Evolutionary conservation across 2,113 vertebrate species (phyloP), one percentile per base, ranked within the genome.

Genomic region (Oryzias melastigma): DNA sequence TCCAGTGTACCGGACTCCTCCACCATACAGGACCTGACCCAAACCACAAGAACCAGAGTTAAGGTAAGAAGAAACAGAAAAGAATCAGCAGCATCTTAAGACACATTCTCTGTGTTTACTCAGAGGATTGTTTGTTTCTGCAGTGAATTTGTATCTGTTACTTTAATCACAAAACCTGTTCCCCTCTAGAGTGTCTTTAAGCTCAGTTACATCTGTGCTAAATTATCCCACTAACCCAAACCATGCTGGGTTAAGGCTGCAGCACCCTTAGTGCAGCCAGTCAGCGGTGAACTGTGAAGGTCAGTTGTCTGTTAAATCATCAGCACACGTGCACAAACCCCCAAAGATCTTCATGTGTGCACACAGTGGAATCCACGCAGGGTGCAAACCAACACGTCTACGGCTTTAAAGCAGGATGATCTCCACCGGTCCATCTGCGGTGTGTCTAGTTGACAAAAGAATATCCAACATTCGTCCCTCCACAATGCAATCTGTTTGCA

Each of bases 1-100:
- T 99, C 97, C 27, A 99, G 89, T 0, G 97, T 98, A 75, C 97
- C 97, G 0, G 97, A 99, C 52, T 99, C 97, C 71, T 99, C 97
- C 74, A 99, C 97, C 97, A 99, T 99, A 68, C 97, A 99, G 1
- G 97, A 99, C 91, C 97, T 99, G 84, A 48, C 17, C 50, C 35
- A 35, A n/a, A 17, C 52, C 87, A 91, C 20, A 91, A 43, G 90
- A 15, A 58, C 3, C 3, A 3, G 52, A 6, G 15, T 79, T 53
- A 35, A 1, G 6, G 10, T 35, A 35, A 35, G 0, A 12, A 35
- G 0, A 29, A 29, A 29, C 5, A 69, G 56, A 60, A 7, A 55
- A 58, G n/a, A 17, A 16, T 3, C 12, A 12, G 49, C 41, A 45
- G 54, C 35, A 2, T 35, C 35, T 12, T 35, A 12, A 35, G 12